A percentile compares a stretch with the other conserved stretches of the same genome.
Conservation (phyloP, 2,888 invertebrate species). For the Lottia scabra region DNA sequence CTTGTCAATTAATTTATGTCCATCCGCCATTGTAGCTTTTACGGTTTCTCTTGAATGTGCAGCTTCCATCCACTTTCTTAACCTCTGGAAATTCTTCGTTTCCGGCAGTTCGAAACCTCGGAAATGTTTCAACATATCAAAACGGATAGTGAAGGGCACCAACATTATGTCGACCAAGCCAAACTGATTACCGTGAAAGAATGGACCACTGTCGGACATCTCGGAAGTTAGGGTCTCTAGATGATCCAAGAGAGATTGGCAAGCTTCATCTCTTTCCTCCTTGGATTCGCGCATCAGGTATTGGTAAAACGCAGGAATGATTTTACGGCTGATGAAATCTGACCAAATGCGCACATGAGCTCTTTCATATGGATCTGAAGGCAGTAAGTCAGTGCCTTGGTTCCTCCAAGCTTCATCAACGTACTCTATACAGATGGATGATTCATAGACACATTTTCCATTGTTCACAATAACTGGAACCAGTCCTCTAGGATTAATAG, state of each 20-base stretch:
- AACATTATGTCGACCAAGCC: slow-evolving; percentile 51
- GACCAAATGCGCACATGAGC: slow-evolving; percentile 46
- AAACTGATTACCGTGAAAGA: slow-evolving; percentile 42
- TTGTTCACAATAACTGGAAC: slow-evolving; percentile 45
- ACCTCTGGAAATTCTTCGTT: slow-evolving; percentile 25
- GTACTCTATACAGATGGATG: slow-evolving; percentile 48
- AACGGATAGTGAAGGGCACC: slow-evolving; percentile 38
- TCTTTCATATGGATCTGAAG: slow-evolving; percentile 42
- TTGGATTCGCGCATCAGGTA: slow-evolving; percentile 37
- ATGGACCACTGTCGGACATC: slow-evolving; percentile 39
- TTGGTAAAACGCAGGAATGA: slow-evolving; percentile 42
- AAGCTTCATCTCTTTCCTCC: slow-evolving; percentile 34
- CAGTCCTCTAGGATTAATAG: slow-evolving; percentile 49
- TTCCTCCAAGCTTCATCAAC: slow-evolving; percentile 44
- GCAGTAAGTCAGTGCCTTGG: slow-evolving; percentile 34
- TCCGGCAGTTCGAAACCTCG: slow-evolving; percentile 42
- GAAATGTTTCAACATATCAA: slow-evolving; percentile 37
- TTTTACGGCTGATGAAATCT: slow-evolving; percentile 44
- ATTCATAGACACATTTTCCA: slow-evolving; percentile 46
- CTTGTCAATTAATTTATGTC: slow-evolving; percentile 18
- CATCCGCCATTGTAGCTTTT: slow-evolving; percentile 17
- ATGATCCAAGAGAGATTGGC: slow-evolving; percentile 29
- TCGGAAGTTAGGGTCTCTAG: slow-evolving; percentile 31
- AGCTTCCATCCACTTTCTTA: slow-evolving; percentile 33
- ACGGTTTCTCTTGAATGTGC: slow-evolving; percentile 22